Evolutionary conservation across 37 sponge, comb jelly and placozoan species (phyloP), one percentile per base, ranked within the genome.

Genomic region (Theonella swinhoei): DNA sequence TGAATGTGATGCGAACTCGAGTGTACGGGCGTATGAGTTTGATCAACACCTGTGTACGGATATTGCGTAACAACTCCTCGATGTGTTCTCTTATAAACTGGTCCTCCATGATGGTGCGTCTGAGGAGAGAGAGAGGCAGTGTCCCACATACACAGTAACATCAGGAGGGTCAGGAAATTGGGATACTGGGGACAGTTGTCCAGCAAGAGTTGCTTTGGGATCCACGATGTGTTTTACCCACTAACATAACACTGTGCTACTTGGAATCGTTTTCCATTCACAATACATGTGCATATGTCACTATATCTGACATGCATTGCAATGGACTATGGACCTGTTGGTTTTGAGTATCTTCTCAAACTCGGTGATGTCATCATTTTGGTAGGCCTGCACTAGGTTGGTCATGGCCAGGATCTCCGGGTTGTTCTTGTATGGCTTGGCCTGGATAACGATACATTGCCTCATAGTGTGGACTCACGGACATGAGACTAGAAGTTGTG

Each of bases 321-420:
- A 47, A 7, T 47, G 14, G 54, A 14, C 54, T 47, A 47, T 17
- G 54, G 54, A 72, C 80, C 87, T 89, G 80, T 94, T 94, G 23
- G 83, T 84, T 36, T 87, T 78, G 32, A 97, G 83, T 29, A 97
- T 92, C 79, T 89, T 92, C 80, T 97, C 95, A 88, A 97, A 97
- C 80, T 95, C 91, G 5, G 76, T 62, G 34, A 97, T 97, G 84
- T 97, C 98, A 81, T 92, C 87, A 68, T 87, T 91, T 72, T 97
- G 98, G 70, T 97, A 97, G 25, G 98, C 98, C 69, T 82, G 88
- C 64, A 97, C 94, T 33, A 97, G 83, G 72, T 95, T 97, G 4
- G 98, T 97, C 98, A 97, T 97, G 58, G 98, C 98, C 66, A 95
- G 78, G 32, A 97, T 86, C 70, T 97, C 98, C 33, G 91, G 96